Base-by-base conservation (phyloP, 2,113 vertebrate species). In the Tiliqua scincoides region DNA sequence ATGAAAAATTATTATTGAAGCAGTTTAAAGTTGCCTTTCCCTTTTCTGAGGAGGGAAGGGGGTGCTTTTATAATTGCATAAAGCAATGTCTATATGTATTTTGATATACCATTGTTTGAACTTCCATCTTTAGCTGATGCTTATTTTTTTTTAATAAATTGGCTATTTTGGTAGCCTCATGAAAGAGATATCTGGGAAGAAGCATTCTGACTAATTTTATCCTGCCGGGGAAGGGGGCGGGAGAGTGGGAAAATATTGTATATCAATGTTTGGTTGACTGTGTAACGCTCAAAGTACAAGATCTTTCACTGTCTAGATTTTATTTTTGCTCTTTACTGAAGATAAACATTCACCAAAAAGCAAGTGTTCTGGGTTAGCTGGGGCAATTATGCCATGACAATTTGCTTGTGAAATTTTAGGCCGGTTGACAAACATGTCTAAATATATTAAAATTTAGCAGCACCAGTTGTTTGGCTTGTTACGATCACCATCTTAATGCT, bases 61-160 rank as follows among this genome's bases (percentile, higher is more conserved):
- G 96, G 96, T 97, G 96, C 96, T 97, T 95, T 96, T 96, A 93
- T 96, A 95, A 93, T 93, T 92, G 92, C 96, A 92, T 91, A 95
- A 94, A 95, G 95, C 95, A 94, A 88, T 59, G 83, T 96, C 94
- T 92, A 10, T 92, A 10, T 91, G 92, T 97, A 95, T 97, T 95
- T 96, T 97, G 94, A 95, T 96, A 97, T 96, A 97, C 97, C 98
- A 97, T 98, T 98, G 98, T 98, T 98, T 99, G 96, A 98, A 98
- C 98, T 96, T 94, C 94, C 89, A 95, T 97, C 96, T 96, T 96
- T 96, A 97, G 97, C 97, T 96, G 97, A 84, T 94, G 96, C 79
- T 92, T 91, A 93, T 94, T 48, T 48, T 48, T 48, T 48, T 48
- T 48, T 48, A 8, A 86, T 95, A 92, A 90, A 92, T 91, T 86